Percentiles rank a stretch among this genome's conserved stretches.
Conservation (phyloP, 1,140 invertebrate genomes). For the Lucilia sericata region DNA sequence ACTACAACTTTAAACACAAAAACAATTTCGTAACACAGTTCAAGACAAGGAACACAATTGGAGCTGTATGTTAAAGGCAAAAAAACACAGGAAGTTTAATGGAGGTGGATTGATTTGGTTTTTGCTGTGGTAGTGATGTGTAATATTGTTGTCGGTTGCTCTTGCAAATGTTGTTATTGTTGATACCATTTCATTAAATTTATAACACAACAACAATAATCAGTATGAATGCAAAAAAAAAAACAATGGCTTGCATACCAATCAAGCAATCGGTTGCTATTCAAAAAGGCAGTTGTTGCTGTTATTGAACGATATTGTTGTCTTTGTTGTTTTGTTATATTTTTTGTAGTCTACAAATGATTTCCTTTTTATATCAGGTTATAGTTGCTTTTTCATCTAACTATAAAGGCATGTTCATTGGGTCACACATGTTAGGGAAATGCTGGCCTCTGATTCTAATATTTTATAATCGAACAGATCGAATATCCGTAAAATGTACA, state of each 20-base stretch:
- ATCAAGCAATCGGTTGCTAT: background rate
- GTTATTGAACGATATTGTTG: background rate
- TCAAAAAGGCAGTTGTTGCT: background rate
- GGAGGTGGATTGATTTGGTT: slow-evolving; percentile 57
- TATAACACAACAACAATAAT: slow-evolving; percentile 48
- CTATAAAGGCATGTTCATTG: background rate
- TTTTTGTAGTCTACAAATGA: background rate
- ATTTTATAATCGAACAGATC: no score
- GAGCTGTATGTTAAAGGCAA: slow-evolving; percentile 18
- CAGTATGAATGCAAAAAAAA: background rate
- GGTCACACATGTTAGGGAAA: no score
- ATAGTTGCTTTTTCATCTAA: background rate
- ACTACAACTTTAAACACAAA: no score
- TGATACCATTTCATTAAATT: slow-evolving; percentile 52
- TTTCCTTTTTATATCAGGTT: background rate
- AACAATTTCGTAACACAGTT: background rate
- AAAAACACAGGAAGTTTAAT: slow-evolving; percentile 64
- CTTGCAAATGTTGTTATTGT: slow-evolving; percentile 43
- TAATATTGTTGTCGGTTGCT: background rate
- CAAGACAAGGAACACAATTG: background rate
- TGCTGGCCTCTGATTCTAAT: no score
- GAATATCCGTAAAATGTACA: no score
- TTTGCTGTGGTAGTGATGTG: background rate
- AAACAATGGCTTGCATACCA: slow-evolving; percentile 43
- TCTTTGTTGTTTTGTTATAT: background rate